Base-by-base conservation (phyloP, 1,140 invertebrate genomes). In the Trichoplusia ni region DNA sequence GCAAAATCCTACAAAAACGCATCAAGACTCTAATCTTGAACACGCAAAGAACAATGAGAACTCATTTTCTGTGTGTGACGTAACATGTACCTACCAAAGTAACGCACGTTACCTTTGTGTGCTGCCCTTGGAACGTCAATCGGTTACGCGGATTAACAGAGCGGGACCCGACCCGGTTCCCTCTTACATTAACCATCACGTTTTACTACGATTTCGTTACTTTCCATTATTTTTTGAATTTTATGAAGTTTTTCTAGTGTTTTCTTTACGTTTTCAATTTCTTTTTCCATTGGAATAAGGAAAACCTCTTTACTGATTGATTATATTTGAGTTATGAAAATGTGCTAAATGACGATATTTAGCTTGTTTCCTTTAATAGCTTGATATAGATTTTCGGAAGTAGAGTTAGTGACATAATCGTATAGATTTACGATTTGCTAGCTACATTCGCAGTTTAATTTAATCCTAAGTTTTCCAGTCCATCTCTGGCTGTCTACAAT, bases 101-200 rank as follows among this genome's bases (percentile, higher is more conserved):
- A 27, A 38, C 38, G 33, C 33, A 44, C 59, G 27, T 4, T 31
- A 21, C 18, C 35, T 47, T 54, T 54, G 38, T 64, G 49, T 21
- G 35, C 7, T 29, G 56, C 47, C 61, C 61, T 64, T 64, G 49
- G 47, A 46, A 61, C 47, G 53, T 59, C 60, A 42, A 51, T 64
- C 38, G 35, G 38, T 61, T 56, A 47, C 19, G 11, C 13, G 25
- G 40, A 46, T 64, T 46, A 64, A 56, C 38, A 64, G 51, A 56
- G 49, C 51, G 29, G 44, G 31, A 54, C 49, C 6, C 13, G 21
- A 14, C 37, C 18, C 11, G 35, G 37, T 21, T 33, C 31, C 29
- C 47, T 14, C 19, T 58, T 58, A 58, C 54, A n/a, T 44, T 25
- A 56, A 42, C 37, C 29, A 44, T 58, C 13, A 29, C 54, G 42